Base-by-base conservation (phyloP, 2,888 invertebrate species). In the Caenorhabditis uteleia region DNA sequence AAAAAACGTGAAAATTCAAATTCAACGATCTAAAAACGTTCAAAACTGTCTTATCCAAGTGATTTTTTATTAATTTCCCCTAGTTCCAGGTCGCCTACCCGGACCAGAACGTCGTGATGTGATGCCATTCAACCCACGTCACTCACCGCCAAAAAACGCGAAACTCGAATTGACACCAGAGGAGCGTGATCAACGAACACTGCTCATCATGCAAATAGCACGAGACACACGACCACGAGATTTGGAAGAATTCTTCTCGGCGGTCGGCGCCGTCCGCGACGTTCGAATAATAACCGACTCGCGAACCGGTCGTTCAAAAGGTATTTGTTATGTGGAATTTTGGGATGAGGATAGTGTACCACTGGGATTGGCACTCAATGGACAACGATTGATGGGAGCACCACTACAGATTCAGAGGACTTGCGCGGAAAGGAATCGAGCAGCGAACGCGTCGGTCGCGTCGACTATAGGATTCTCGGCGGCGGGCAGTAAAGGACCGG, bases 271-370 rank as follows among this genome's bases (percentile, higher is more conserved):
- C 88, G 88, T 88, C 12, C 89, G 94, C 77, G 98, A 99, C 87
- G 98, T 99, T 20, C 88, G 97, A 80, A 89, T 99, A 77, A 99
- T 99, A 58, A 95, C 95, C 55, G 98, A 98, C 86, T 97, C 95
- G 85, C 95, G 97, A 86, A 99, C 98, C 0, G 89, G 97, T 82
- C 87, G 97, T 74, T 97, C 97, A 82, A 99, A 99, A 86, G 98
- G 98, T 42, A 97, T 99, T 79, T 93, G 97, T n/a, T 99, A 99
- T 84, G 93, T 99, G 61, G 98, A 99, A 86, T 99, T 98, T 84
- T 91, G 91, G 85, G 95, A 97, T 86, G 91, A 94, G 1, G 95
- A 95, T 86, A 93, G 95, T 68, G 97, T 75, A 1, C 58, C 59
- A 25, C 59, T 75, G 16, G 75, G 64, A 42, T 86, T 99, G 70